Evolutionary conservation across 2,888 invertebrate genomes (phyloP).

Genomic region (Agriotes lineatus): DNA sequence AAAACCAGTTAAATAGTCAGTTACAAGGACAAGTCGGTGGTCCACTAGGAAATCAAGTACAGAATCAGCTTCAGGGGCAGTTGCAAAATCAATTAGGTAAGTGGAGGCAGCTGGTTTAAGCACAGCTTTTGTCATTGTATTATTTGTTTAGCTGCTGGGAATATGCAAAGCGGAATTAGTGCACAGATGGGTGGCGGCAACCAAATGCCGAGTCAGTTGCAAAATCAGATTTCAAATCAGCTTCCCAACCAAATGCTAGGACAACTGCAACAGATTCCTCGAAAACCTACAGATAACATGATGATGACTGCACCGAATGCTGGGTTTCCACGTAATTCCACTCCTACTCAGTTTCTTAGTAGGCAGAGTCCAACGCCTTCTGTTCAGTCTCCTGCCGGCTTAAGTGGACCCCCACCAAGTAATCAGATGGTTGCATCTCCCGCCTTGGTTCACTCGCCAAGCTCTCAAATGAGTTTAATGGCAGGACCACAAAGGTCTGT

Average conservation of each 20-base stretch:
- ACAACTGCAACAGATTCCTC: constrained; percentile 59
- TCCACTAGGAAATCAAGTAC: constrained; percentile 63
- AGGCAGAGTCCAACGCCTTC: constrained; percentile 85
- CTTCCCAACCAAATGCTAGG: constrained; percentile 66
- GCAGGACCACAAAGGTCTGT: constrained; percentile 62
- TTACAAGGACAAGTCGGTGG: constrained; percentile 65
- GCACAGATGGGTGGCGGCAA: constrained; percentile 64
- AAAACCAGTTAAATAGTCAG: constrained; percentile 53
- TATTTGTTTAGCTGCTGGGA: constrained; percentile 40
- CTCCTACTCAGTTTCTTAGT: constrained; percentile 82
- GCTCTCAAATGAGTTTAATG: constrained; percentile 74
- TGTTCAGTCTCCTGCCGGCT: constrained; percentile 77
- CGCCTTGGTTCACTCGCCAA: constrained; percentile 77
- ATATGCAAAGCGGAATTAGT: constrained; percentile 65
- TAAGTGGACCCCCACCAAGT: constrained; percentile 58
- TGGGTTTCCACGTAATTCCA: constrained; percentile 72
- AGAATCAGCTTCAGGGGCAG: constrained; percentile 48
- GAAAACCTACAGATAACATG: constrained; percentile 55
- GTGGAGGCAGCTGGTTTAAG: neutral
- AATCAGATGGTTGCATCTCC: constrained; percentile 79
- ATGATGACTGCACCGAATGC: constrained; percentile 67
- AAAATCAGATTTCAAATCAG: constrained; percentile 58
- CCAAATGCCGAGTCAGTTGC: constrained; percentile 55
- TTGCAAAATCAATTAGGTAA: constrained; percentile 52
- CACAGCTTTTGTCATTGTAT: neutral